Conservation (phyloP, 2,113 vertebrate species). For the Serilophus lunatus region DNA sequence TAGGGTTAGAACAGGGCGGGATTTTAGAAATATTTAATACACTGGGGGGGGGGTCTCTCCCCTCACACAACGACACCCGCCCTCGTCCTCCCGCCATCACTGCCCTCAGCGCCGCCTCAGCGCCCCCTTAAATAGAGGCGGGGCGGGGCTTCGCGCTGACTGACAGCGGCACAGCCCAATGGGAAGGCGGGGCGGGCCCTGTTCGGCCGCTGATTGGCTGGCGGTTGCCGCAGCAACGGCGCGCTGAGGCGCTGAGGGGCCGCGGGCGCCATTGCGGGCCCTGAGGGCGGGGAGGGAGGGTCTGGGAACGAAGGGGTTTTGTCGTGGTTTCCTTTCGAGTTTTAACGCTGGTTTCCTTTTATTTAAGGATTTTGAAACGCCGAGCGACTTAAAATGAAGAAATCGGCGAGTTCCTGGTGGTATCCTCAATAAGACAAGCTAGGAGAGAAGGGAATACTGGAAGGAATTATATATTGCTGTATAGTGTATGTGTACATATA, state of each 20-base stretch:
- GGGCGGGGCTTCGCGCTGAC: rapidly evolving
- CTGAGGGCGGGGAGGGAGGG: background rate
- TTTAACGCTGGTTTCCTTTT: too few relatives aligned
- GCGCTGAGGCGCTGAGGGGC: background rate
- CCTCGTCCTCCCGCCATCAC: rapidly evolving
- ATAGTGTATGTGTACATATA: background rate
- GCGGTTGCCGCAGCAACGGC: background rate
- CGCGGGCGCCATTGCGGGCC: background rate
- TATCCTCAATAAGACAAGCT: background rate
- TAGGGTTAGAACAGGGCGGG: too few relatives aligned
- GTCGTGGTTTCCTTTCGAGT: too few relatives aligned
- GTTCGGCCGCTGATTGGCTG: rapidly evolving
- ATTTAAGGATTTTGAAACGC: background rate
- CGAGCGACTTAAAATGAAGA: background rate
- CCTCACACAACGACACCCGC: too few relatives aligned
- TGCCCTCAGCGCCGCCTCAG: rapidly evolving
- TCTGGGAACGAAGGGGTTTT: too few relatives aligned
- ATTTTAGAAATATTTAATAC: too few relatives aligned
- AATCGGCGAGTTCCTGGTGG: background rate
- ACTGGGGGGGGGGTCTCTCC: background rate
- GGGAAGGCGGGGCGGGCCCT: rapidly evolving
- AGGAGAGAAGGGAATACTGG: background rate
- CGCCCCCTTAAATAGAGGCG: rapidly evolving
- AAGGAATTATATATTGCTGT: background rate
- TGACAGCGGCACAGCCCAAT: rapidly evolving